Conservation (phyloP, 2,888 invertebrate species). For the Polyommatus icarus region DNA sequence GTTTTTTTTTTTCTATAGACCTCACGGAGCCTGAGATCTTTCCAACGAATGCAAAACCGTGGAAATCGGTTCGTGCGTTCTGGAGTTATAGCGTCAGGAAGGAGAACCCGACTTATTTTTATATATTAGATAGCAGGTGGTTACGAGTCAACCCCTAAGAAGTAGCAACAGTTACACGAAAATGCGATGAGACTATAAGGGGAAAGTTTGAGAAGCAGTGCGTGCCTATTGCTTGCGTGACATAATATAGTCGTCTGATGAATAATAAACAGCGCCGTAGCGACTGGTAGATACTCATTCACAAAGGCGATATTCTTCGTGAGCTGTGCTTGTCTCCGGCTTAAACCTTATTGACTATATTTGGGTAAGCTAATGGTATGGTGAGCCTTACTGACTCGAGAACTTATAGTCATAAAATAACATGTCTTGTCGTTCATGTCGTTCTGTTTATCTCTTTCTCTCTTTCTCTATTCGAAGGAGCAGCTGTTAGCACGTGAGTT, state of each 20-base stretch:
- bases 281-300: constrained; percentile 74
- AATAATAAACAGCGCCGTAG: constrained; percentile 76
- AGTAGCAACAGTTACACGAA: background rate
- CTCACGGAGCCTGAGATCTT: no score
- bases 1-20: no score
- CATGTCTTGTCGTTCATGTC: background rate
- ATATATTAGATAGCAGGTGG: background rate
- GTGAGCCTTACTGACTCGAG: background rate
- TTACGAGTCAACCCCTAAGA: background rate
- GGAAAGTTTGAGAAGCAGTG: constrained; percentile 70
- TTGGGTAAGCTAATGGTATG: background rate
- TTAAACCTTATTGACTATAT: constrained; percentile 55
- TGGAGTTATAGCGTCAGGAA: no score
- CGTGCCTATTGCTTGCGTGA: constrained; percentile 73
- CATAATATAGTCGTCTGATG: constrained; percentile 74
- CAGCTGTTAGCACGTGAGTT: constrained; percentile 33
- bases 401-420: background rate
- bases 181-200: constrained; percentile 33
- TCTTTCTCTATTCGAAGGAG: no score
- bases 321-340: constrained; percentile 62
- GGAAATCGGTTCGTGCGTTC: no score
- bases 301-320: constrained; percentile 70
- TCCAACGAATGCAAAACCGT: no score
- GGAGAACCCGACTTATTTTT: no score
- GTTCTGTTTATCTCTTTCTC: no score